Evolutionary conservation across 2,797 vertebrate species (phyloP).

Genomic region (Gallirallus australis): DNA sequence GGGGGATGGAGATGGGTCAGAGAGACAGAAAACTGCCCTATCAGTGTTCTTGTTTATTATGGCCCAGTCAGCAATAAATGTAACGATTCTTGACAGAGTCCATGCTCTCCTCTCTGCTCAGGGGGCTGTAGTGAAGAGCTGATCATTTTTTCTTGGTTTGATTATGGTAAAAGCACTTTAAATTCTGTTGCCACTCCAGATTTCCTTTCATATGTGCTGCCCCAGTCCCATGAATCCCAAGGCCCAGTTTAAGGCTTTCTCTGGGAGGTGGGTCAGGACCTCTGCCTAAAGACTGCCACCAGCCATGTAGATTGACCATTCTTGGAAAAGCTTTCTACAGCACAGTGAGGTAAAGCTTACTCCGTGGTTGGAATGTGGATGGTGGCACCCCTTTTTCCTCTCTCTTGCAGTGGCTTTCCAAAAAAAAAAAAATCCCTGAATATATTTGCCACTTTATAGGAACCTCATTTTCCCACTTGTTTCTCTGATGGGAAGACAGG

Average conservation of each 20-base stretch:
- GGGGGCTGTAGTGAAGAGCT: background rate
- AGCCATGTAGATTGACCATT: background rate
- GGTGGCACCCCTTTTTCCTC: background rate
- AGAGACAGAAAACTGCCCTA: background rate
- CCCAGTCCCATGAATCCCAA: background rate
- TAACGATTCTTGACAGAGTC: background rate
- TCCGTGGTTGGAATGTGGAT: background rate
- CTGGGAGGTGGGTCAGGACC: background rate
- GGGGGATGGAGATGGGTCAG: background rate
- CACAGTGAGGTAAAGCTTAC: background rate
- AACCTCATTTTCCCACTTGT: background rate
- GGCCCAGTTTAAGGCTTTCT: background rate
- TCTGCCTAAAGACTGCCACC: background rate
- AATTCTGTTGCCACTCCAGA: background rate
- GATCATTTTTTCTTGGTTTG: background rate
- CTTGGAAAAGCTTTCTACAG: background rate
- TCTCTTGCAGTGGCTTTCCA: background rate
- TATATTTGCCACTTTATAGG: background rate
- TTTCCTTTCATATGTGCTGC: background rate
- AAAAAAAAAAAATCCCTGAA: background rate
- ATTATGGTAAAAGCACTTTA: background rate
- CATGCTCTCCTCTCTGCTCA: background rate
- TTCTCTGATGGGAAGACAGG: background rate
- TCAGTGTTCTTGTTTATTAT: background rate
- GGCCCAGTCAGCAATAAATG: background rate